These are phyloP conservation scores for Aethes cnicana DNA, from an alignment of 2,888 invertebrate genomes.

Conservation along the genomic window DNA sequence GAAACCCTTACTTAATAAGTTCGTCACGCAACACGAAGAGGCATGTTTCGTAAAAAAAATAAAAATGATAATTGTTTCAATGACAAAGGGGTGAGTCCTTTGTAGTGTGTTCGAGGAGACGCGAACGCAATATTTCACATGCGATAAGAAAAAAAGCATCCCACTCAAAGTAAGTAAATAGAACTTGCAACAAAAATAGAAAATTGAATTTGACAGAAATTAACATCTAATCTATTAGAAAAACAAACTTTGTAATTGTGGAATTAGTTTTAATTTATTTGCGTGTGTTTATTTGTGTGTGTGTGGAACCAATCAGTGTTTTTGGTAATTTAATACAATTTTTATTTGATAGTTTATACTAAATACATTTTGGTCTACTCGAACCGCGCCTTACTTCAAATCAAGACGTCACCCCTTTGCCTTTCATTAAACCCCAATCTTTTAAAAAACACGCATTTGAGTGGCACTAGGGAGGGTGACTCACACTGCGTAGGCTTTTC, in stretches of 20 bases:
- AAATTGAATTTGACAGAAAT: too few relatives aligned
- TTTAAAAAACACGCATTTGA: conserved; percentile 30
- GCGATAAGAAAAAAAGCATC: too few relatives aligned
- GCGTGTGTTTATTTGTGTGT: too few relatives aligned
- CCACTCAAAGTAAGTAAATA: too few relatives aligned
- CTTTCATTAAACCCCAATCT: conserved; percentile 29
- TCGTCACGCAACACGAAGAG: conserved; percentile 14
- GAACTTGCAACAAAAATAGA: too few relatives aligned
- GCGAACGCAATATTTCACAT: background rate
- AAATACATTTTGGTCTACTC: conserved; percentile 6
- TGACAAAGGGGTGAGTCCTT: too few relatives aligned
- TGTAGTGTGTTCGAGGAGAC: conserved; percentile 11
- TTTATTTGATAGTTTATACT: too few relatives aligned
- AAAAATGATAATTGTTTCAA: conserved; percentile 20
- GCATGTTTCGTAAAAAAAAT: conserved; percentile 7
- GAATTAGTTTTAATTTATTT: too few relatives aligned
- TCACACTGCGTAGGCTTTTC: conserved; percentile 27
- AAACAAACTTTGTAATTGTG: too few relatives aligned
- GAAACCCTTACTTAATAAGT: conserved; percentile 6
- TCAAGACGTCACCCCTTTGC: conserved; percentile 24
- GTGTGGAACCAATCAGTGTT: too few relatives aligned
- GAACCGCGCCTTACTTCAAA: conserved; percentile 8
- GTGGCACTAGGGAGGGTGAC: conserved; percentile 23
- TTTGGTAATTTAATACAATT: too few relatives aligned
- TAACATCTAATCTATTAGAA: too few relatives aligned